These are phyloP conservation scores for Anoplius nigerrimus DNA, from an alignment of 2,888 invertebrate genomes.

Conservation along the genomic window DNA sequence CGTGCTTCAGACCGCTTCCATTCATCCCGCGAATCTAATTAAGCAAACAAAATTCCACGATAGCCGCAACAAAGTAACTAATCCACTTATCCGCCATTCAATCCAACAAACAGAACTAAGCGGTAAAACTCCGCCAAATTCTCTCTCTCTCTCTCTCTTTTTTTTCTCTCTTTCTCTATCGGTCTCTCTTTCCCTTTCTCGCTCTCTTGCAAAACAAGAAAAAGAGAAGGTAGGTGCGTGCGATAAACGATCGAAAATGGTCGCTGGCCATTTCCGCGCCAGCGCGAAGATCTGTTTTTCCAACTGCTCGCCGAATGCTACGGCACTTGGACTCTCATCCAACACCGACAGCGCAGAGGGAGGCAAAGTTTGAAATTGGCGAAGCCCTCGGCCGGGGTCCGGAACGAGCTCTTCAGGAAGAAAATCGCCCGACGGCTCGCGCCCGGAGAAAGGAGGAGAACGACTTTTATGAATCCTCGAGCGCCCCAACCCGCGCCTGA, in stretches of 20 bases:
- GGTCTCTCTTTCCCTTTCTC: too few relatives aligned
- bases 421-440: slow-evolving; percentile 16
- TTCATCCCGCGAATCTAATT: too few relatives aligned
- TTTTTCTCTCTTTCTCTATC: too few relatives aligned
- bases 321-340: slow-evolving; percentile 1
- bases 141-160: too few relatives aligned
- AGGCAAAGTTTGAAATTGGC: slow-evolving; percentile 26
- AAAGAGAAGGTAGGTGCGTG: not conserved
- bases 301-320: not conserved
- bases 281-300: too few relatives aligned
- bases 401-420: slow-evolving; percentile 16
- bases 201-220: not conserved
- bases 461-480: slow-evolving; percentile 30
- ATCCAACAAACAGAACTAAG: too few relatives aligned
- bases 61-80: too few relatives aligned
- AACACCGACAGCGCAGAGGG: slow-evolving; percentile 2
- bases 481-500: slow-evolving; percentile 8
- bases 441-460: slow-evolving; percentile 3
- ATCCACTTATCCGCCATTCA: too few relatives aligned
- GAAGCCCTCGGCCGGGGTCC: slow-evolving; percentile 1
- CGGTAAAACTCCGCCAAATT: too few relatives aligned
- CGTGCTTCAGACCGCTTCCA: too few relatives aligned
- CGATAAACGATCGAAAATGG: not conserved
- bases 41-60: too few relatives aligned
- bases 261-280: too few relatives aligned